Conservation (phyloP, 2,113 vertebrate genomes). For the Rhabdornis inornatus region DNA sequence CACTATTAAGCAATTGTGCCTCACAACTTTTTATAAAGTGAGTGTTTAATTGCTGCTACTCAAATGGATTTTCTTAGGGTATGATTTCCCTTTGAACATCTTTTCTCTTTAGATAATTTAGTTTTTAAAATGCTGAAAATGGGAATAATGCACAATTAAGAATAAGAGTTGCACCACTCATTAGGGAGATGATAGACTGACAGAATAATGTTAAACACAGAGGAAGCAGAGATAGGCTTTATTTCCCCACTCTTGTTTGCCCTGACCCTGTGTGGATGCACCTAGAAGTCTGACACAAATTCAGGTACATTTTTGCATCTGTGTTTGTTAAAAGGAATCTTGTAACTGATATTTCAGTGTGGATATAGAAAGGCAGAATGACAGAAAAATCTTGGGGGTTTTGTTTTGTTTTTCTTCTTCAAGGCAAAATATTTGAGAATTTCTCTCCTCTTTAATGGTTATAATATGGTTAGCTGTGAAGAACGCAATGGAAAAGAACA, state of each 20-base stretch:
- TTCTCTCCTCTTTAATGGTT: not conserved
- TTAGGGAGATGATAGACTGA: not conserved
- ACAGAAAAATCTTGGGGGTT: not conserved
- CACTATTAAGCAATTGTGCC: slow-evolving; percentile 16
- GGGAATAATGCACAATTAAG: not conserved
- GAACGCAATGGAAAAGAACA: not conserved
- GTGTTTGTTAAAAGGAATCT: not conserved
- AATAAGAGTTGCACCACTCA: not conserved
- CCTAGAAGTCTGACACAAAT: not conserved
- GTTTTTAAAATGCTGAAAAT: slow-evolving; percentile 1
- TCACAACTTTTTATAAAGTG: not conserved
- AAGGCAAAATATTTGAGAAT: not conserved
- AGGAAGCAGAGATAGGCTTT: not conserved
- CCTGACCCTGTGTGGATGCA: not conserved
- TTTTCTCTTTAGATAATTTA: not conserved
- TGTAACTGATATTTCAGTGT: not conserved
- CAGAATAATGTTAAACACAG: not conserved
- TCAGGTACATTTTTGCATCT: not conserved
- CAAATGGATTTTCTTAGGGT: not conserved
- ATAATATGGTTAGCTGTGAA: not conserved
- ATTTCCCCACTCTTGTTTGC: not conserved
- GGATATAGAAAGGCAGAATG: not conserved
- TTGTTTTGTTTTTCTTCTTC: not conserved
- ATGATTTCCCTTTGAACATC: not conserved
- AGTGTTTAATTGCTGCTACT: slow-evolving; percentile 26